A percentile compares a stretch with the other conserved stretches of the same genome.
Evolutionary conservation across 2,797 vertebrate species (phyloP).

Genomic region (Botia kubotai): DNA sequence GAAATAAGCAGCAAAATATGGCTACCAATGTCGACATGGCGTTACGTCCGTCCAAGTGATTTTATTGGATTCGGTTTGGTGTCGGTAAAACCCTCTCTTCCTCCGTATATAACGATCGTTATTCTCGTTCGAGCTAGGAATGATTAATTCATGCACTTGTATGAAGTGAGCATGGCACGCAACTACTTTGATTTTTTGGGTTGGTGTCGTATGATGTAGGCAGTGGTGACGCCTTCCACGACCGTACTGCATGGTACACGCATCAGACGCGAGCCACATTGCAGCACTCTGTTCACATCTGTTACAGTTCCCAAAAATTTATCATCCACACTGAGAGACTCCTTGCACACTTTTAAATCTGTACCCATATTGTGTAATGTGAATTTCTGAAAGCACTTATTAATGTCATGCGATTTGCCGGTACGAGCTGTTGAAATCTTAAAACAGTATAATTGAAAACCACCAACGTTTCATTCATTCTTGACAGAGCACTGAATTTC

Average conservation of each 20-base stretch:
- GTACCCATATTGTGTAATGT: too few relatives aligned
- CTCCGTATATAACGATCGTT: not conserved
- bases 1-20: conserved; percentile 99
- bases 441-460: not conserved
- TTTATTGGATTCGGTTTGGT: conserved; percentile 25
- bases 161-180: conserved; percentile 39
- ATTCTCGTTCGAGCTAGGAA: not conserved
- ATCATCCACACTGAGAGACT: conserved; percentile 4
- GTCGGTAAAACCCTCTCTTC: not conserved
- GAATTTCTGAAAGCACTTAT: not conserved
- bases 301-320: conserved; percentile 26
- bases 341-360: not conserved
- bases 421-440: not conserved
- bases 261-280: conserved; percentile 52
- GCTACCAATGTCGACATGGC: conserved; percentile 98
- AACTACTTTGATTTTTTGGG: conserved; percentile 60
- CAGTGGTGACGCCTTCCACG: conserved; percentile 68
- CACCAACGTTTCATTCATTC: not conserved
- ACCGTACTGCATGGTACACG: conserved; percentile 60
- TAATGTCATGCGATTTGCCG: not conserved
- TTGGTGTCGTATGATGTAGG: conserved; percentile 63
- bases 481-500: not conserved
- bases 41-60: conserved; percentile 84
- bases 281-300: conserved; percentile 52
- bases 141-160: conserved; percentile 39